These are phyloP conservation scores for Cataglyphis rosenhaueri DNA, from an alignment of 2,888 invertebrate species.

Conservation along the genomic window DNA sequence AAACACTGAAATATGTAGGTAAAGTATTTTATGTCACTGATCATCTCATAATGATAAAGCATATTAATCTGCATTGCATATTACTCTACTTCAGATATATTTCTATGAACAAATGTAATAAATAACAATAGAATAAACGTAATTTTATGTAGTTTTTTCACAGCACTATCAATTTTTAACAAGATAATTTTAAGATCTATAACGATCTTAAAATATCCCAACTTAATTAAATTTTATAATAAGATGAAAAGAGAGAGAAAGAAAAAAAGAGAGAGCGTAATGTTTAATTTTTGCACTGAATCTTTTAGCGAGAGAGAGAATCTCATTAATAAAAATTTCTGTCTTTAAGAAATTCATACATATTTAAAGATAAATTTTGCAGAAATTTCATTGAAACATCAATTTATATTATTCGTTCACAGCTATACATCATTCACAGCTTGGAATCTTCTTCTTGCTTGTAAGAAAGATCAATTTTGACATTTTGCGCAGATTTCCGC, in stretches of 20 bases:
- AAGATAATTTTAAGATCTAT: not conserved
- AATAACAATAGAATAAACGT: not conserved
- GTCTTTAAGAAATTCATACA: not conserved
- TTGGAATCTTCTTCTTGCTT: slow-evolving; percentile 16
- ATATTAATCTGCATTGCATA: not conserved
- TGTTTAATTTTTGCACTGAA: not conserved
- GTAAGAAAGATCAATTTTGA: not conserved
- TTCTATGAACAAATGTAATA: not conserved
- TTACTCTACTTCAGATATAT: not conserved
- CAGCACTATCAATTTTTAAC: not conserved
- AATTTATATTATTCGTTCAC: not conserved
- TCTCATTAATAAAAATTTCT: not conserved
- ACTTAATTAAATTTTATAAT: not conserved
- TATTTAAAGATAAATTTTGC: not conserved
- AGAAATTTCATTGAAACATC: not conserved
- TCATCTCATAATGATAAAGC: not conserved
- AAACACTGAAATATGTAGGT: not conserved
- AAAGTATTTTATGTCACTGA: slow-evolving; percentile 11
- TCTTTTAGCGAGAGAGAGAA: not conserved
- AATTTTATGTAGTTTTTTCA: not conserved
- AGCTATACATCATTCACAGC: slow-evolving; percentile 10
- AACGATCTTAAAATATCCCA: not conserved
- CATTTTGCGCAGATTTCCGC: not conserved
- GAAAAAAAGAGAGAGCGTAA: not conserved
- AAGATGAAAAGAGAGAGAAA: not conserved